These are phyloP conservation scores for Crioceris asparagi DNA, from an alignment of 2,888 invertebrate species.

Conservation along the genomic window DNA sequence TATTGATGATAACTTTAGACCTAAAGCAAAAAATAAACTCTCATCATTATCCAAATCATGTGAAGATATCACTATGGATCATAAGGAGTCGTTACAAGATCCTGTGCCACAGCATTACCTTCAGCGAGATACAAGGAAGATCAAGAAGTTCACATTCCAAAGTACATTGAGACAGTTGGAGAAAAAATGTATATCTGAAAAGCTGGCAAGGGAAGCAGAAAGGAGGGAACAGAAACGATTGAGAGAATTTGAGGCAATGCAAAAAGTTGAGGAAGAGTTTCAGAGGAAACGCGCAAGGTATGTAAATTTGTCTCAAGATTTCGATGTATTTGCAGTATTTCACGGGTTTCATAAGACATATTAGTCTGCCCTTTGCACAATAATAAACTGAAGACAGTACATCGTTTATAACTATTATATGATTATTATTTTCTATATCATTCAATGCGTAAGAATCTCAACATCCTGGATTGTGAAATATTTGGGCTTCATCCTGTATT, in stretches of 20 bases:
- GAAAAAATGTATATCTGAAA: slow-evolving; percentile 60
- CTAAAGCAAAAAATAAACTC: slow-evolving; percentile 10
- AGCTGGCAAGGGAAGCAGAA: slow-evolving; percentile 65
- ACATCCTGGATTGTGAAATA: no score
- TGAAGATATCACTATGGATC: slow-evolving; percentile 35
- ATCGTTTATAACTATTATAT: no score
- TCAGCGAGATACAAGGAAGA: slow-evolving; percentile 28
- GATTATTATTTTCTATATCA: no score
- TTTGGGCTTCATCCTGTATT: no score
- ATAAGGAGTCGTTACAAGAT: slow-evolving; percentile 34
- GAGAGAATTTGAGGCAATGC: slow-evolving; percentile 72
- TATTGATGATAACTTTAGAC: slow-evolving; percentile 6
- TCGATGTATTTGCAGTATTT: no score
- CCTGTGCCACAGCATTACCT: slow-evolving; percentile 20
- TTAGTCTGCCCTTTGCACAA: no score
- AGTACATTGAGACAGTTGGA: slow-evolving; percentile 76
- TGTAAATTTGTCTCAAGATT: slow-evolving; percentile 1
- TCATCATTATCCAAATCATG: slow-evolving; percentile 39
- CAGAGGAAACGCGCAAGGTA: slow-evolving; percentile 64
- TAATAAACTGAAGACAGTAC: no score
- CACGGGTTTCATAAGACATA: no score
- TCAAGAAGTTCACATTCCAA: slow-evolving; percentile 71
- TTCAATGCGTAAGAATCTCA: no score
- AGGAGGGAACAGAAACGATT: slow-evolving; percentile 63
- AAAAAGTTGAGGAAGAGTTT: slow-evolving; percentile 78